A percentile compares a stretch with the other conserved stretches of the same genome.
phyloP scores from a whole-genome alignment of 2,113 vertebrate genomes.

The Halichoeres trimaculatus region DNA sequence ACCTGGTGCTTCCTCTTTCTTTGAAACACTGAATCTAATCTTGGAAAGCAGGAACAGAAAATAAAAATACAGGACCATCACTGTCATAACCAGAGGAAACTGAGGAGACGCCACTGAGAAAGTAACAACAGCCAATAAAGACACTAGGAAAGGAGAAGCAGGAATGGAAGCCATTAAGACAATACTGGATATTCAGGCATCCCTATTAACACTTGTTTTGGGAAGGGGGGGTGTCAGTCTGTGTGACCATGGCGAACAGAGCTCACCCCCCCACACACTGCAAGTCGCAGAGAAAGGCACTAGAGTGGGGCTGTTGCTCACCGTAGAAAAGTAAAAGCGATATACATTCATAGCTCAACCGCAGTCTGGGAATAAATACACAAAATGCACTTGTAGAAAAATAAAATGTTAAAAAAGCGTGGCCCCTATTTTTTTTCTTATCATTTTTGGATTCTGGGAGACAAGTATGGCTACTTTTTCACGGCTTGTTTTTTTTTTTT shows the following conservation, averaged over 20 bases:
- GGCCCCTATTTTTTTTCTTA: slow-evolving; percentile 58
- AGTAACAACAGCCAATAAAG: slow-evolving; percentile 52
- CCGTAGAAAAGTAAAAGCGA: slow-evolving; percentile 81
- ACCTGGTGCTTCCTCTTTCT: slow-evolving; percentile 22
- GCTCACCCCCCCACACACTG: slow-evolving; percentile 61
- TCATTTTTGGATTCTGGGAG: slow-evolving; percentile 77
- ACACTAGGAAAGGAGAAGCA: slow-evolving; percentile 49
- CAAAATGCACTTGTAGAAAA: slow-evolving; percentile 80
- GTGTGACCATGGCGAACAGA: slow-evolving; percentile 67
- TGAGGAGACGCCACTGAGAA: slow-evolving; percentile 14
- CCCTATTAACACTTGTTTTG: slow-evolving; percentile 70
- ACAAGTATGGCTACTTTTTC: slow-evolving; percentile 82
- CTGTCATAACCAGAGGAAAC: slow-evolving; percentile 12
- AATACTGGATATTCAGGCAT: slow-evolving; percentile 77
- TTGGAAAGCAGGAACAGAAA: slow-evolving; percentile 41
- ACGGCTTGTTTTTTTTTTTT: slow-evolving; percentile 50
- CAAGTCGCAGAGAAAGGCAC: slow-evolving; percentile 84
- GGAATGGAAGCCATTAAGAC: slow-evolving; percentile 72
- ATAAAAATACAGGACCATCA: not conserved
- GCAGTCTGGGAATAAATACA: slow-evolving; percentile 80
- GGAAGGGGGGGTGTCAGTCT: slow-evolving; percentile 39
- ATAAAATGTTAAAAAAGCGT: slow-evolving; percentile 79
- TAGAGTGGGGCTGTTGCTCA: slow-evolving; percentile 79
- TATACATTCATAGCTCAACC: slow-evolving; percentile 82
- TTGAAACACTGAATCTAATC: slow-evolving; percentile 47